Base-by-base conservation (phyloP, 2,113 vertebrate species). In the Grammomys surdaster region DNA sequence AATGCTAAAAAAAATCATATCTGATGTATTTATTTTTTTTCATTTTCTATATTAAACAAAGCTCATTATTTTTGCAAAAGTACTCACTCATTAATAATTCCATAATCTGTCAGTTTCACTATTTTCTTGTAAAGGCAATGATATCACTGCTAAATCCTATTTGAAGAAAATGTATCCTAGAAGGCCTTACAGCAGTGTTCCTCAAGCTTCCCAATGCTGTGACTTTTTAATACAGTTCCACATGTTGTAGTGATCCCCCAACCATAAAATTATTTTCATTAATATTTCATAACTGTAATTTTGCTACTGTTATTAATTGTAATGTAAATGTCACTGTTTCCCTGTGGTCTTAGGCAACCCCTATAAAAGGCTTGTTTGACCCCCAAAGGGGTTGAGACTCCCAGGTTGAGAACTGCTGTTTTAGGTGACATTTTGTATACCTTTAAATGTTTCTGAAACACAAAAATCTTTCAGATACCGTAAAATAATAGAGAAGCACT, bases 41-140 rank as follows among this genome's bases (percentile, higher is more conserved):
- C 11, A 54, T 58, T 90, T 94, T 88, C 14, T 77, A 51, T 40
- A 82, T 33, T 22, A 96, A 95, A 90, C 67, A 92, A 90, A 82
- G 36, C 6, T 84, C 31, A 54, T 43, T 91, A 48, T 8, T 89
- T 92, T 69, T 89, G 33, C 48, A 89, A 81, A 81, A 92, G 10
- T 28, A 58, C 20, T 77, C 67, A 85, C 13, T 22, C 67, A 69
- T 12, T 56, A 72, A 94, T 94, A 92, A 94, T 88, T 88, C 20
- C 19, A 19, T 48, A 75, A 28, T 95, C 12, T 89, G 0, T 17
- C 46, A 51, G 5, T 28, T 88, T 70, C 51, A 84, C 3, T 36
- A 7, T 82, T 93, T 92, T 88, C 58, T 40, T 56, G 7, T 92
- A 86, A 65, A 75, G 75, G 28, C 60, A 86, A 94, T 88, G 46